phyloP scores from a whole-genome alignment of 2,797 vertebrate genomes.

The Syngnathus rostellatus region DNA sequence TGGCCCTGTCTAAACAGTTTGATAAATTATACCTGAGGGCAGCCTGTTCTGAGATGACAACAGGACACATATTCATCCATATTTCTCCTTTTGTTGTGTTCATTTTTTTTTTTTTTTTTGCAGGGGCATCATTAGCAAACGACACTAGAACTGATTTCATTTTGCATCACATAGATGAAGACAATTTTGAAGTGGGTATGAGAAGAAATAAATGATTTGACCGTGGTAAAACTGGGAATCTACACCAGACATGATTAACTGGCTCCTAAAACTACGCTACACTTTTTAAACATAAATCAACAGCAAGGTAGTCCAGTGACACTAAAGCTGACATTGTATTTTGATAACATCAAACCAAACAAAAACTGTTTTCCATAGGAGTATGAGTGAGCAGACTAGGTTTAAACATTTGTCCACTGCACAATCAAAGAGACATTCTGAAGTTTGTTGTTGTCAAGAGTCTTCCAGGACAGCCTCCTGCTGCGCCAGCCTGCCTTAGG shows the following conservation, averaged over 20 bases:
- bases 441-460: not conserved
- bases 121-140: conserved; percentile 29
- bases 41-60: conserved; percentile 46
- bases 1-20: conserved; percentile 40
- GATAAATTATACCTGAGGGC: conserved; percentile 46
- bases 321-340: conserved; percentile 4
- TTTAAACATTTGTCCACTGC: not conserved
- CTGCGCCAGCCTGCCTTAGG: not conserved
- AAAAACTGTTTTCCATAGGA: not conserved
- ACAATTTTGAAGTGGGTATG: conserved; percentile 22
- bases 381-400: not conserved
- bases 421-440: not conserved
- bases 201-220: conserved; percentile 3
- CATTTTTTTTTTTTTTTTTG: conserved; percentile 37
- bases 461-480: not conserved
- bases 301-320: conserved; percentile 3
- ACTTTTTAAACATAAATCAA: conserved; percentile 14
- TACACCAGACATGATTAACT: conserved; percentile 2
- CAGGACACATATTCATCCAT: conserved; percentile 49
- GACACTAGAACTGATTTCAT: conserved; percentile 37
- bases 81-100: conserved; percentile 37
- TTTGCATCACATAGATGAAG: conserved; percentile 20
- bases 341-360: not conserved
- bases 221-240: conserved; percentile 2
- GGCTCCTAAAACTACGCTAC: not conserved